Evolutionary conservation across 35 echinoderm and acorn worm genomes (phyloP).

Genomic region (Holothuria glaberrima): DNA sequence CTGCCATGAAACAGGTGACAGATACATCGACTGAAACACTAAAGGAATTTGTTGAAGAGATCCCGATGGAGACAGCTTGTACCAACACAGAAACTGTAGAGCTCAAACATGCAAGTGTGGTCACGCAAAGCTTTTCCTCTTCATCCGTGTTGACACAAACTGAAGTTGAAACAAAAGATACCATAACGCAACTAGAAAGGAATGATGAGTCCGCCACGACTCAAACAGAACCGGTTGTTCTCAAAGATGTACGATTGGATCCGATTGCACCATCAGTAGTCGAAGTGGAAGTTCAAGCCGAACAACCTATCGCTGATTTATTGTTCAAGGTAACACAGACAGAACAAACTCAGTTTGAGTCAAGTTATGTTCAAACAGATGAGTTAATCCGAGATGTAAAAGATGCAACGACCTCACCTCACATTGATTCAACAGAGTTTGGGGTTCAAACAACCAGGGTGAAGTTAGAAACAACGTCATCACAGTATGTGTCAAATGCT

Average conservation of each 20-base stretch:
- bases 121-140: background rate
- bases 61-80: too few relatives aligned
- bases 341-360: background rate
- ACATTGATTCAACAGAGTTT: background rate
- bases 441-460: background rate
- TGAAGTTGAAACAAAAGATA: background rate
- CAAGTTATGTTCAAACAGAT: background rate
- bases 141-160: background rate
- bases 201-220: background rate
- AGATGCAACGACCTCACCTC: constrained; percentile 6
- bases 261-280: background rate
- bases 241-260: constrained; percentile 26
- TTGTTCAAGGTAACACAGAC: background rate
- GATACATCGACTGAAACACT: constrained; percentile 29
- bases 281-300: background rate
- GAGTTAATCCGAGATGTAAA: background rate
- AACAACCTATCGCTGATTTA: background rate
- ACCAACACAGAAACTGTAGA: background rate
- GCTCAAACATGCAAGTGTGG: background rate
- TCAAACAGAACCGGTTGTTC: background rate
- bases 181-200: background rate
- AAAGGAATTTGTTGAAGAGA: constrained; percentile 12
- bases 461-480: background rate
- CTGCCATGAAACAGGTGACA: background rate
- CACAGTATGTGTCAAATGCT: background rate